Percentiles rank a stretch among this genome's conserved stretches.
These are phyloP conservation scores for Dromococcyx pavoninus DNA, from an alignment of 2,797 vertebrate species.

Conservation along the genomic window DNA sequence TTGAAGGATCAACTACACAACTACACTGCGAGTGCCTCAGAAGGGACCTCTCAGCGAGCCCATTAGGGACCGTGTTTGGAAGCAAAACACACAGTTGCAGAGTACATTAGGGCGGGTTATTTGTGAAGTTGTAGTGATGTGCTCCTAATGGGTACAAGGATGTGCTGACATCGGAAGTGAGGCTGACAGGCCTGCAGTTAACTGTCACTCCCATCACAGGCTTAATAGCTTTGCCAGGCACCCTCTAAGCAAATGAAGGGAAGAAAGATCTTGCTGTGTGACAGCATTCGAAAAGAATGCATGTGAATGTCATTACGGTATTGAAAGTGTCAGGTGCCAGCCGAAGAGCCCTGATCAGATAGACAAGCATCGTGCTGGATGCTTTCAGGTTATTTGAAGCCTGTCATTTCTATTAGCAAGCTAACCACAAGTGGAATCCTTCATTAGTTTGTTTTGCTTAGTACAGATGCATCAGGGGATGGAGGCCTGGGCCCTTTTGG, in stretches of 20 bases:
- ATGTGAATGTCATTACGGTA: constrained; percentile 83
- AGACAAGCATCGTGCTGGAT: constrained; percentile 78
- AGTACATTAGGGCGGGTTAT: constrained; percentile 61
- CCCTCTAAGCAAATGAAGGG: constrained; percentile 79
- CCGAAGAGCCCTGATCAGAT: constrained; percentile 80
- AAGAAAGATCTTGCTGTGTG: constrained; percentile 79
- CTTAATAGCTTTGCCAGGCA: constrained; percentile 84
- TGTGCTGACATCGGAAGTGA: constrained; percentile 79
- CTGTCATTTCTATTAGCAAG: constrained; percentile 84
- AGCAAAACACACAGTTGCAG: neutral
- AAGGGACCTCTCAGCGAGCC: constrained; percentile 32
- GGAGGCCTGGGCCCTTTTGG: constrained; percentile 81
- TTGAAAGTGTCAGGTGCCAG: constrained; percentile 83
- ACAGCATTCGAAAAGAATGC: constrained; percentile 79
- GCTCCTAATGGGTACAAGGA: constrained; percentile 80
- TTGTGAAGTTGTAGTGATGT: constrained; percentile 68
- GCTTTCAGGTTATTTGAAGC: constrained; percentile 83
- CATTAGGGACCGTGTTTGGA: constrained; percentile 56
- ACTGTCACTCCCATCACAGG: constrained; percentile 82
- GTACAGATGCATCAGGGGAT: constrained; percentile 72
- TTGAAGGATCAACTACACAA: constrained; percentile 39
- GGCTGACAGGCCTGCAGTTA: constrained; percentile 81
- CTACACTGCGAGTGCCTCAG: neutral
- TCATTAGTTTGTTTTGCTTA: constrained; percentile 83
- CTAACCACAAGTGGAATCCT: constrained; percentile 80